A percentile compares a stretch with the other conserved stretches of the same genome.
Evolutionary conservation across 2,888 invertebrate species (phyloP).

Genomic region (Anoplius nigerrimus): DNA sequence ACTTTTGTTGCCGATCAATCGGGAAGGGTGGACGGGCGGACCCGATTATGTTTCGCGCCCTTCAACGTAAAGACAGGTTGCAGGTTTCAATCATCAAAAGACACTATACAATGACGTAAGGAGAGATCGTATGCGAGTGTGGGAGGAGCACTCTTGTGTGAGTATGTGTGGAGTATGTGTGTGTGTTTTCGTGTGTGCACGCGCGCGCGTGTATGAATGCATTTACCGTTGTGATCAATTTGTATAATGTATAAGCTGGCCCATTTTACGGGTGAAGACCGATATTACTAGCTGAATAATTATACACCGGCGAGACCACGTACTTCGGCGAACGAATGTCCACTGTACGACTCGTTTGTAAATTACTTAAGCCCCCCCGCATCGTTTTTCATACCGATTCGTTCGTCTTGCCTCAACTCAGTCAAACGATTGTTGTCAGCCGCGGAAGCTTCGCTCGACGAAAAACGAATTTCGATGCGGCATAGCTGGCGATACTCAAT

Average conservation of each 20-base stretch:
- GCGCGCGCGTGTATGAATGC: constrained; percentile 36
- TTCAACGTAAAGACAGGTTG: constrained; percentile 37
- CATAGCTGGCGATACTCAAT: neutral
- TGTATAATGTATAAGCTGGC: constrained; percentile 47
- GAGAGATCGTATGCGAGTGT: constrained; percentile 32
- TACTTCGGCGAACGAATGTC: constrained; percentile 36
- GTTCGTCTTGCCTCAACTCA: neutral
- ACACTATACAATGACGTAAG: constrained; percentile 40
- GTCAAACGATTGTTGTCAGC: too few species aligned
- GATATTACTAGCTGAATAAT: constrained; percentile 43
- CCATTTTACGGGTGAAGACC: constrained; percentile 25
- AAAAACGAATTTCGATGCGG: too few species aligned
- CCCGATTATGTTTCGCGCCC: constrained; percentile 35
- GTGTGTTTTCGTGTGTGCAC: constrained; percentile 35
- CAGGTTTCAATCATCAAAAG: constrained; percentile 43
- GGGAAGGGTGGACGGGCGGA: constrained; percentile 33
- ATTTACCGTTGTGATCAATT: constrained; percentile 54
- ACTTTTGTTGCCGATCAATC: constrained; percentile 30
- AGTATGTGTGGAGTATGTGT: too few species aligned
- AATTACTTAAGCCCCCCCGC: neutral
- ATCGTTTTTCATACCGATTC: neutral
- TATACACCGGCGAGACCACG: constrained; percentile 31
- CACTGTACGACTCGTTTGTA: constrained; percentile 24
- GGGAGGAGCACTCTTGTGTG: constrained; percentile 25
- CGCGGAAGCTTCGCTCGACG: neutral